phyloP scores from a whole-genome alignment of 2,888 invertebrate species.

The Mellilla xanthometata region DNA sequence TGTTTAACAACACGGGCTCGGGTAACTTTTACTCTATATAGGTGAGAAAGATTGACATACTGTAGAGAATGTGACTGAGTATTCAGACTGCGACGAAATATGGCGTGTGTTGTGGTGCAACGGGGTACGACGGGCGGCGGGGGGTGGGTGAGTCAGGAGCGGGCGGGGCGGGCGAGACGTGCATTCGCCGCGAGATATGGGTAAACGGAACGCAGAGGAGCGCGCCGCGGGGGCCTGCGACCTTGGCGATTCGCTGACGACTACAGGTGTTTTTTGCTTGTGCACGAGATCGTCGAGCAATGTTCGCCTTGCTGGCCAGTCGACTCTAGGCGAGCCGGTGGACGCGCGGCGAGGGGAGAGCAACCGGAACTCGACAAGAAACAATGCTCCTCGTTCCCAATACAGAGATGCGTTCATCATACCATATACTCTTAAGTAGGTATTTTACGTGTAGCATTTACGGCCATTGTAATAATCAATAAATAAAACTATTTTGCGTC shows the following conservation, averaged over 20 bases:
- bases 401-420: constrained; percentile 21
- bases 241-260: constrained; percentile 77
- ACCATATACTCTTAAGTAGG: no score
- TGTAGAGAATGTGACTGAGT: constrained; percentile 9
- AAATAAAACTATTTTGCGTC: no score
- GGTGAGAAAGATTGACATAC: constrained; percentile 5
- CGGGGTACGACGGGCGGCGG: constrained; percentile 37
- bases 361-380: constrained; percentile 63
- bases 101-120: constrained; percentile 32
- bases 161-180: constrained; percentile 63
- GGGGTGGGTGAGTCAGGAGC: constrained; percentile 70
- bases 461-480: no score
- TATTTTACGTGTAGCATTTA: no score
- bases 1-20: constrained; percentile 24
- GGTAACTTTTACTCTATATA: constrained; percentile 9
- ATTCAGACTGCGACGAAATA: constrained; percentile 13
- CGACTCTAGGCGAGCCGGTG: constrained; percentile 38
- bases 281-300: constrained; percentile 60
- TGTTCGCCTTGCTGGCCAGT: constrained; percentile 53
- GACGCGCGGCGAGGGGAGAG: constrained; percentile 46
- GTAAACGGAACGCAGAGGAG: constrained; percentile 76
- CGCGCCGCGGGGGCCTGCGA: constrained; percentile 73
- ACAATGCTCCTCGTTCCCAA: constrained; percentile 51
- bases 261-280: constrained; percentile 82
- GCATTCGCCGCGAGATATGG: constrained; percentile 79